Evolutionary conservation across 1,140 invertebrate genomes (phyloP), one percentile per base, ranked within the genome.

Genomic region (Nasonia vitripennis): DNA sequence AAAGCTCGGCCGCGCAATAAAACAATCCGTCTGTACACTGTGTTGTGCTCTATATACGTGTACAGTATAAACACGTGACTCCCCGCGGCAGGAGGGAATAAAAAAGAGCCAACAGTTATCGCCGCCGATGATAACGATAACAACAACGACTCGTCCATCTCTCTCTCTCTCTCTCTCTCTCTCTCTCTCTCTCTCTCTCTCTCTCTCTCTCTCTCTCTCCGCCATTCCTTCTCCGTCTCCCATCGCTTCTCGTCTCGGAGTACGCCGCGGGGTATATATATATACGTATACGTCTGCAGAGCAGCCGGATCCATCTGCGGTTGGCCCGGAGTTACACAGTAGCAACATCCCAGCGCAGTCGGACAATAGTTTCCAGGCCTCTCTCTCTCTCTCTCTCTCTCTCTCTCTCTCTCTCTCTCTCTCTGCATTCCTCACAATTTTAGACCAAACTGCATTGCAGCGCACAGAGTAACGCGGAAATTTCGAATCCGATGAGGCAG

Each of bases 91-190:
- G 2, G n/a, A 5, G 62, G 62, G 34, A 41, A 67, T 37, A 79
- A 62, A 79, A 68, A 34, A 51, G 17, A 41, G 20, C 51, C 51
- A 55, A 62, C 17, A 62, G 17, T 10, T 41, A 20, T 41, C 31
- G 62, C 37, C 55, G 51, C 51, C 4, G 78, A 12, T 37, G 67
- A 79, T 62, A 62, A n/a, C 55, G 55, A 62, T 80, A 68, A 70
- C n/a, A 79, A 68, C 68, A 79, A 41, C 20, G 67, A 68, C 41
- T 51, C 62, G 79, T 71, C n/a, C 45, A 67, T 81, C 45, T 70
- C 79, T 27, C 27, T 27, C 27, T 27, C 27, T 27, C 27, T 27
- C 27, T 27, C 27, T 27, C 27, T 27, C 27, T 27, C 27, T 27
- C 27, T 27, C 27, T 27, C 27, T 27, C 27, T 27, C 27, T 27